Conservation (phyloP, 2,888 invertebrate species). For the Zygaena filipendulae region DNA sequence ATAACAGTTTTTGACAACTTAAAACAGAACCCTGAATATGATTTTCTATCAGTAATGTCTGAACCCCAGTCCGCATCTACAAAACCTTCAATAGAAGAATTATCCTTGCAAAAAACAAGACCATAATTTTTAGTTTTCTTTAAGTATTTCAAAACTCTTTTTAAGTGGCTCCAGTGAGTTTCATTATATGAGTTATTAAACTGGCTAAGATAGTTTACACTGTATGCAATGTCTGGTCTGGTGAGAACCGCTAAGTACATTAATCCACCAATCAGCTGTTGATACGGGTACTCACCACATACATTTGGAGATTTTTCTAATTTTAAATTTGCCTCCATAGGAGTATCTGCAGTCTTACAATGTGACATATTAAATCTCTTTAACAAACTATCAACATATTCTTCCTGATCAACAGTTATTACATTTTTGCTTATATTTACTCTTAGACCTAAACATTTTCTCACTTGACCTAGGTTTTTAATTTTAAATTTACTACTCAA, state of each 20-base stretch:
- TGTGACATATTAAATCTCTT: constrained; percentile 14
- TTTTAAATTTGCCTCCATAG: constrained; percentile 16
- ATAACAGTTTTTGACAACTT: constrained; percentile 16
- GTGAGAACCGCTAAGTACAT: constrained; percentile 8
- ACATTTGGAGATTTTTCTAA: constrained; percentile 4
- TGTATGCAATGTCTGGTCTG: constrained; percentile 8
- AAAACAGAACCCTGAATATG: constrained; percentile 12
- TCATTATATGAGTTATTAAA: constrained; percentile 6
- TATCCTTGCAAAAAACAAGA: neutral
- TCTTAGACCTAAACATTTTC: constrained; percentile 10
- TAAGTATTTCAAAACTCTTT: constrained; percentile 7
- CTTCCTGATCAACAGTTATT: constrained; percentile 12
- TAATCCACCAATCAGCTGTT: constrained; percentile 4
- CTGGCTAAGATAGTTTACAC: constrained; percentile 7
- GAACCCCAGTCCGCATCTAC: constrained; percentile 5
- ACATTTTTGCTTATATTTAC: constrained; percentile 8
- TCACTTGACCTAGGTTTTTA: constrained; percentile 15
- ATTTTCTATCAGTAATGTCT: constrained; percentile 1
- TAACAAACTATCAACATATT: constrained; percentile 12
- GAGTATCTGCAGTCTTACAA: constrained; percentile 16
- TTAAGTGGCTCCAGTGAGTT: constrained; percentile 6
- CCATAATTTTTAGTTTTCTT: no score
- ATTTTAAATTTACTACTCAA: constrained; percentile 14
- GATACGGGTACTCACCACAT: no score
- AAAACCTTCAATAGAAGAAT: neutral